Conservation (phyloP, 2,113 vertebrate genomes). For the Dicentrarchus labrax region DNA sequence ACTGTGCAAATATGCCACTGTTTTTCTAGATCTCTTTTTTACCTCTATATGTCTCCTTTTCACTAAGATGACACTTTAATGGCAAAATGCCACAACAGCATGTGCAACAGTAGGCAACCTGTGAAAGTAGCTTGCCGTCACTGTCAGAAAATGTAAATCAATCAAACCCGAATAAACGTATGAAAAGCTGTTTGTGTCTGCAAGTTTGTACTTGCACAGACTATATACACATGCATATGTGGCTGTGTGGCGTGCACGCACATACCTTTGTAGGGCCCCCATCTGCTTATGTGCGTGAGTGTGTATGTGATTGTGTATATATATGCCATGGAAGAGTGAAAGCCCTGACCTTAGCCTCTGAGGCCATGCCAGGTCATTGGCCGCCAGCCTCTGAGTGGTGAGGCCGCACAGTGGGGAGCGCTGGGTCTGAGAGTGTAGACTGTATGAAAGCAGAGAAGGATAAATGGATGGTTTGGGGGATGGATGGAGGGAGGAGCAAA, state of each 20-base stretch:
- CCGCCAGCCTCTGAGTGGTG: constrained; percentile 30
- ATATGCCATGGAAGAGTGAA: constrained; percentile 56
- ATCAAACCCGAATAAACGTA: not conserved
- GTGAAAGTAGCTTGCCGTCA: constrained; percentile 13
- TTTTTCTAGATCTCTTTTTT: constrained; percentile 2
- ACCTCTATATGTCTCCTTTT: not conserved
- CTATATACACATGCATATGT: not conserved
- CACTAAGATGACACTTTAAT: not conserved
- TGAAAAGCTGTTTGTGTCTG: constrained; percentile 16
- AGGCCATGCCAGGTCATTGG: constrained; percentile 67
- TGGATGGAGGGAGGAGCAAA: constrained; percentile 23
- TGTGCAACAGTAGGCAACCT: not conserved
- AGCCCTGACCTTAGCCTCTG: constrained; percentile 59
- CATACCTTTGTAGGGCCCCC: constrained; percentile 6
- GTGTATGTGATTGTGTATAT: constrained; percentile 6
- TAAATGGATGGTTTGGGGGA: constrained; percentile 51
- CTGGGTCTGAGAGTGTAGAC: constrained; percentile 27
- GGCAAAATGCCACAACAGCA: constrained; percentile 1
- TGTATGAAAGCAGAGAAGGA: constrained; percentile 38
- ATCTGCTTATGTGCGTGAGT: not conserved
- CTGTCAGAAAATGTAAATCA: constrained; percentile 20
- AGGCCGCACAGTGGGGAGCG: constrained; percentile 35
- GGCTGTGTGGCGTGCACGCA: constrained; percentile 27
- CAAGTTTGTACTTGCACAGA: constrained; percentile 1
- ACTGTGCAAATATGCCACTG: constrained; percentile 17